Conservation (phyloP, 2,888 invertebrate genomes). For the Sinotaia quadrata region DNA sequence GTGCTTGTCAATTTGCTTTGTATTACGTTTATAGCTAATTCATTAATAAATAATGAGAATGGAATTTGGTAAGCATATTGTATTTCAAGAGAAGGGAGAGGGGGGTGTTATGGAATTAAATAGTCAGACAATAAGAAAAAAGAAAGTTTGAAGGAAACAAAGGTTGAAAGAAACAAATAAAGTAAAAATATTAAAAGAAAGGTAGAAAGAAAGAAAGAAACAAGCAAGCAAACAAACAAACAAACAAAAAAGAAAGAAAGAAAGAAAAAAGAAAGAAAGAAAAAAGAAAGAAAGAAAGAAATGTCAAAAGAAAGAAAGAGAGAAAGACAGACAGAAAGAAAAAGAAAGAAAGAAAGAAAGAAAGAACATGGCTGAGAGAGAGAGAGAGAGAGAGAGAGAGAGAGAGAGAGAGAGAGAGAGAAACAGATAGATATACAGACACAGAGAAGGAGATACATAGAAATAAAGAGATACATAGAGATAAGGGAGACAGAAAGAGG, state of each 20-base stretch:
- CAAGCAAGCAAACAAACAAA: neutral
- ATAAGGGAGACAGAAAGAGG: neutral
- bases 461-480: neutral
- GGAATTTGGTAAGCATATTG: too few relatives aligned
- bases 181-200: neutral
- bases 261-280: neutral
- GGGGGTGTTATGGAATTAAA: neutral
- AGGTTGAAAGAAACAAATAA: neutral
- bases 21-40: too few relatives aligned
- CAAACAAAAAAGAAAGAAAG: neutral
- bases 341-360: neutral
- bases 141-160: neutral
- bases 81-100: neutral
- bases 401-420: neutral
- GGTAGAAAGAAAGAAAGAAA: neutral
- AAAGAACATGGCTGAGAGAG: neutral
- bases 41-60: too few relatives aligned
- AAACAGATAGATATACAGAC: too few relatives aligned
- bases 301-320: neutral
- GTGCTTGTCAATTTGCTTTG: too few relatives aligned
- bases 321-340: neutral
- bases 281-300: neutral
- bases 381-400: conserved; percentile 5
- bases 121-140: neutral
- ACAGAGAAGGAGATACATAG: too few relatives aligned